Evolutionary conservation across 2,797 vertebrate species (phyloP), one percentile per base, ranked within the genome.

Genomic region (Muraenolepis orangiensis): DNA sequence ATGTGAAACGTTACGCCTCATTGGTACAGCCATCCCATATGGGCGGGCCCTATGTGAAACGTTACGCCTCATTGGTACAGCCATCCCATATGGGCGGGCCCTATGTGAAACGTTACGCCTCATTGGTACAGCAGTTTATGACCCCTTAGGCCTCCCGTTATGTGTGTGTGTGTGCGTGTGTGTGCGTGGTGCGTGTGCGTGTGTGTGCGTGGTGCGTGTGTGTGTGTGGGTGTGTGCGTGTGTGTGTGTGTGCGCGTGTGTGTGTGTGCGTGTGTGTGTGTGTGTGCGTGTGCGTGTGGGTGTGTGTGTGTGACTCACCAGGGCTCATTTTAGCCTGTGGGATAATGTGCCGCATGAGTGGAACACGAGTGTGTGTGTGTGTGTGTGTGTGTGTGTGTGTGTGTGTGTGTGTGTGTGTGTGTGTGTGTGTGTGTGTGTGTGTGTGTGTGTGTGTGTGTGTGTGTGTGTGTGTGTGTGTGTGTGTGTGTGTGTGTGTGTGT

Each of bases 321-420:
- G n/a, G 66, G 81, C 78, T 81, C 46, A 74, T 75, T n/a, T n/a
- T 73, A 66, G 67, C 70, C 2, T 30, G 32, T 23, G 81, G 71
- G 32, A 72, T 81, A 83, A 85, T 75, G 69, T 72, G 64, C 26
- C 5, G 34, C 78, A 75, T 38, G 51, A 36, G 76, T 20, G 69
- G 78, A 70, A 78, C 80, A 51, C 10, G 71, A 80, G 81, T 76
- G 81, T 76, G 79, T 29, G 81, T 80, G 76, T 82, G 81, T 80
- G 71, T 46, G 76, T 51, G 57, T 80, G 76, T 82, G 80, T 80
- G 70, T 51, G 75, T 57, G 46, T 80, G 76, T 82, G 80, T 80
- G 70, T 51, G 75, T 57, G 46, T 80, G 76, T 82, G 80, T 80
- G 70, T 51, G 75, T 57, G 46, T 80, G 76, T 82, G 80, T 80